Base-by-base conservation (phyloP, 2,113 vertebrate genomes). In the Lepisosteus osseus region DNA sequence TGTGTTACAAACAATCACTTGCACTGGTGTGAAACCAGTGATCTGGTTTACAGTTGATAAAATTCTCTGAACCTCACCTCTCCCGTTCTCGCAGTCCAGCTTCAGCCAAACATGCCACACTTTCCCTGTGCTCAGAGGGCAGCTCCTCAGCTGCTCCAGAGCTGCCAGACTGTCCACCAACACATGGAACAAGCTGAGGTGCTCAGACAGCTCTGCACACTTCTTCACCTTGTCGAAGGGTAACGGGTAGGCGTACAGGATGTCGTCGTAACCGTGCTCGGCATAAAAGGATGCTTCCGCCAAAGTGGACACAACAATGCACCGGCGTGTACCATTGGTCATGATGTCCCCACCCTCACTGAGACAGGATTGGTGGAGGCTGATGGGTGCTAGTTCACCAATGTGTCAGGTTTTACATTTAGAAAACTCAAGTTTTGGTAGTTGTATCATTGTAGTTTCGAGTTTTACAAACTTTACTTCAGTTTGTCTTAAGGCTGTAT, bases 181-280 rank as follows among this genome's bases (percentile, higher is more conserved):
- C 47, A 95, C 71, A 2, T 94, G 94, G 85, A 95, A 95, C 0
- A 81, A 72, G 3, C 81, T 77, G 13, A 95, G 86, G 3, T 69
- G 77, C 77, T 89, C 88, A 0, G 93, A 90, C 62, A 95, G 77
- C n/a, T 73, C 69, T 0, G 86, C 84, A 29, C 93, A 94, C n/a
- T 84, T 87, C 7, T 84, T 84, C 66, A 94, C 84, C 76, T 93
- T 92, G 76, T 88, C 86, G 29, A 86, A 83, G 0, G 92, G 91
- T 71, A 94, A 54, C 1, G 87, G 90, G 76, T 91, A 93, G 0
- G 92, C 94, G 29, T 92, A 94, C 0, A 95, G 89, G 82, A 95
- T 94, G 86, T 95, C 94, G 3, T 95, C 93, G 68, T 90, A 95
- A 13, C 93, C 94, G 0, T 88, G 83, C n/a, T 91, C 88, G 0